Percentiles rank a stretch among this genome's conserved stretches.
These are phyloP conservation scores for Spodoptera littoralis DNA, from an alignment of 2,888 invertebrate genomes.

Conservation along the genomic window DNA sequence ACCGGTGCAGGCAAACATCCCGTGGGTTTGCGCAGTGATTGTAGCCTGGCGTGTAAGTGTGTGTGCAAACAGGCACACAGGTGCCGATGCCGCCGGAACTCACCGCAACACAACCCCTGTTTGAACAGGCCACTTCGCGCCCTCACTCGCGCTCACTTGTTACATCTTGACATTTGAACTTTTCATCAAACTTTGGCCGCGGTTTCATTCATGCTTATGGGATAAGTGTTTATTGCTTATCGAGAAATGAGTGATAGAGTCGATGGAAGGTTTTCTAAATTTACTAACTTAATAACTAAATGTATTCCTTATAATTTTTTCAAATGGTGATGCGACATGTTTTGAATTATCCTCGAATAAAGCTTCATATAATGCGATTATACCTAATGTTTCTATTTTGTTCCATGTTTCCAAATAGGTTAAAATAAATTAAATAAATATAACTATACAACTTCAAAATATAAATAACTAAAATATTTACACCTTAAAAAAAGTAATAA, in stretches of 20 bases:
- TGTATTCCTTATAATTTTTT: too few species aligned
- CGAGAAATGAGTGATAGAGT: constrained; percentile 4
- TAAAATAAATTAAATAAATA: too few species aligned
- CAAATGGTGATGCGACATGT: too few species aligned
- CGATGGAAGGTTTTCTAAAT: neutral
- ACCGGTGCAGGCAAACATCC: constrained; percentile 76
- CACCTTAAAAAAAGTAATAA: too few species aligned
- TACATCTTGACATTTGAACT: constrained; percentile 73
- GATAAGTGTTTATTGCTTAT: constrained; percentile 48
- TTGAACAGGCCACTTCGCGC: constrained; percentile 76
- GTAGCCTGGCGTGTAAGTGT: constrained; percentile 81
- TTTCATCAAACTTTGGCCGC: constrained; percentile 51
- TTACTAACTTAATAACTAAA: too few species aligned
- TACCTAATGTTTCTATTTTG: too few species aligned
- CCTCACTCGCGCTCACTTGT: constrained; percentile 54
- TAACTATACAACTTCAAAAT: too few species aligned
- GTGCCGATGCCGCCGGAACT: constrained; percentile 75
- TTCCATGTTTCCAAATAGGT: too few species aligned
- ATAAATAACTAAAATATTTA: too few species aligned
- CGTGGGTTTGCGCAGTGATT: constrained; percentile 80
- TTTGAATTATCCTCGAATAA: too few species aligned
- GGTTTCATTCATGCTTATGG: constrained; percentile 37
- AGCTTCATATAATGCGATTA: too few species aligned
- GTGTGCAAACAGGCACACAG: constrained; percentile 83
- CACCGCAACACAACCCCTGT: constrained; percentile 68